Conservation (phyloP, 2,797 vertebrate species). For the Labeo calbasu region DNA sequence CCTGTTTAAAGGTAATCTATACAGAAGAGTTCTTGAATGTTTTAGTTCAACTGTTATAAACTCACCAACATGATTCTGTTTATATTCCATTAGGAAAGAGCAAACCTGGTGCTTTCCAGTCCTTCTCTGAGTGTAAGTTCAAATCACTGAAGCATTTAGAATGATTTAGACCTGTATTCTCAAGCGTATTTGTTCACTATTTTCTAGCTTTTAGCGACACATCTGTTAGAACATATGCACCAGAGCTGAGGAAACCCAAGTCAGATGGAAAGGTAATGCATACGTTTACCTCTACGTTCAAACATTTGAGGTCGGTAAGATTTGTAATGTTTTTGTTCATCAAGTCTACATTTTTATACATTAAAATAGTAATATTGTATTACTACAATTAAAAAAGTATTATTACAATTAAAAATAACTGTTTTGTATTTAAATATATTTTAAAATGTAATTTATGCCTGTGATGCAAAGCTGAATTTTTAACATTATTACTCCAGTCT, state of each 20-base stretch:
- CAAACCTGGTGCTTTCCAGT: constrained; percentile 82
- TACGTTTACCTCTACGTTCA: background rate
- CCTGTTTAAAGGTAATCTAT: constrained; percentile 88
- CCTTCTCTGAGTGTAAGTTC: constrained; percentile 85
- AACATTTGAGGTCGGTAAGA: background rate
- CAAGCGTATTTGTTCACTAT: constrained; percentile 25
- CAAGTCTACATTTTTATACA: background rate
- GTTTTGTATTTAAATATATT: background rate
- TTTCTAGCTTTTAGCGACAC: constrained; percentile 80
- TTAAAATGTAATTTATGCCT: background rate
- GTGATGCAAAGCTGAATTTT: background rate
- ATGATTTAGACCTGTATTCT: background rate
- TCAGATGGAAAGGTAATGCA: constrained; percentile 88
- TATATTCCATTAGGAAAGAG: constrained; percentile 78
- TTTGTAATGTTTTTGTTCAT: background rate
- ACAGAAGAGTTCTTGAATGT: background rate
- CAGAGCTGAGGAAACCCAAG: constrained; percentile 88
- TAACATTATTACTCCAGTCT: no score
- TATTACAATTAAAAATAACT: background rate
- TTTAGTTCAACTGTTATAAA: background rate
- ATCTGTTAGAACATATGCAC: constrained; percentile 81
- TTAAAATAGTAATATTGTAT: background rate
- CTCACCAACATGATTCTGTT: background rate
- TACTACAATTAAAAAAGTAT: background rate
- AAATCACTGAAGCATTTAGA: background rate